Percentiles rank a stretch among this genome's conserved stretches.
These are phyloP conservation scores for Epistrophe grossulariae DNA, from an alignment of 2,888 invertebrate genomes.

Conservation along the genomic window DNA sequence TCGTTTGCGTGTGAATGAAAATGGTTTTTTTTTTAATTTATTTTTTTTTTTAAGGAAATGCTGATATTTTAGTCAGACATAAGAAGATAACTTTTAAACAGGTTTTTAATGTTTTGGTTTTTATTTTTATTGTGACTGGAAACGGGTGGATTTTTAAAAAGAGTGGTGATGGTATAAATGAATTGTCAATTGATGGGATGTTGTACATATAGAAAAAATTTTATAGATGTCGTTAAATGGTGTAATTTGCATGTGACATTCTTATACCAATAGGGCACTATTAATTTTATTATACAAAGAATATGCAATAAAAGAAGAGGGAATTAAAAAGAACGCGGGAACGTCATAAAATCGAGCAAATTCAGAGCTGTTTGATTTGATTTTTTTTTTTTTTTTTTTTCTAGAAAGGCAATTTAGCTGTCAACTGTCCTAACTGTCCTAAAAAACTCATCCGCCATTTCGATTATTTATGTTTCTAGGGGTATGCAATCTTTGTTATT, in stretches of 20 bases:
- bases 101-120: conserved; percentile 23
- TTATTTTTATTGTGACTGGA: conserved; percentile 17
- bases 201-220: not conserved
- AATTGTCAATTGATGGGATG: conserved; percentile 2
- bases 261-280: not conserved
- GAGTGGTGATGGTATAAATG: not conserved
- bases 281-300: not conserved
- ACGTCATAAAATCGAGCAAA: not conserved
- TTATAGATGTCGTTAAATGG: not conserved
- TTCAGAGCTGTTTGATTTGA: too few species aligned
- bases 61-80: conserved; percentile 54
- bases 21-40: conserved; percentile 17
- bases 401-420: too few species aligned
- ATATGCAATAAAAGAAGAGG: not conserved
- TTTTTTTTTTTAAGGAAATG: conserved; percentile 39
- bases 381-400: too few species aligned
- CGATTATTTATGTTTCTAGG: too few species aligned
- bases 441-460: too few species aligned
- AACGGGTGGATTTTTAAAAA: not conserved
- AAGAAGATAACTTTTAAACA: conserved; percentile 53
- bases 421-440: too few species aligned
- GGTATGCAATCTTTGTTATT: too few species aligned
- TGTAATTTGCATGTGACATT: conserved; percentile 6
- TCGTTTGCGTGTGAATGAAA: conserved; percentile 61
- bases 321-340: not conserved